Evolutionary conservation across 2,888 invertebrate genomes (phyloP).

Genomic region (Amiota communis): DNA sequence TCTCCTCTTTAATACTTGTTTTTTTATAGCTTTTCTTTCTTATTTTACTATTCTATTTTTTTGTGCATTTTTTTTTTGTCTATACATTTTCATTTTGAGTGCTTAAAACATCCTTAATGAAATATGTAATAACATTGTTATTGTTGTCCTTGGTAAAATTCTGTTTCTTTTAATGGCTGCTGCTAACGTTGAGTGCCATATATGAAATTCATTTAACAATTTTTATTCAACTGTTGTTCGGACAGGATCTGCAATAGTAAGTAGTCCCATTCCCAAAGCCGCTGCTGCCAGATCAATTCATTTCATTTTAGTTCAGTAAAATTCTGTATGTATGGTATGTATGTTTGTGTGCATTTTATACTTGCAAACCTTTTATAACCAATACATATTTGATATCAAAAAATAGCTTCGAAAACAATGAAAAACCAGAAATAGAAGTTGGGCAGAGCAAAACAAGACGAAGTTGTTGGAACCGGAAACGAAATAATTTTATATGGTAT

Average conservation of each 20-base stretch:
- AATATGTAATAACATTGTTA: conserved; percentile 24
- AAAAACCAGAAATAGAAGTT: no score
- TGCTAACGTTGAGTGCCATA: conserved; percentile 1
- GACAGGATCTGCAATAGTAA: background rate
- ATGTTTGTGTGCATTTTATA: background rate
- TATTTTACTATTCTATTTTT: background rate
- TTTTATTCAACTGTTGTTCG: background rate
- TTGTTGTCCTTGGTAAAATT: background rate
- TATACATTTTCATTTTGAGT: background rate
- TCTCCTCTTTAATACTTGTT: background rate
- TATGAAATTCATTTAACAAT: conserved; percentile 2
- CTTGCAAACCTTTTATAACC: conserved; percentile 6
- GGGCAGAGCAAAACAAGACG: no score
- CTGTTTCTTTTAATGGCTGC: background rate
- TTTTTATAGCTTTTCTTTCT: conserved; percentile 6
- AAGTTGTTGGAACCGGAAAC: conserved; percentile 13
- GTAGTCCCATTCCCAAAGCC: background rate
- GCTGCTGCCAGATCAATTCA: background rate
- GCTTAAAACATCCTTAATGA: conserved; percentile 26
- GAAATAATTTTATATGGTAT: conserved; percentile 7
- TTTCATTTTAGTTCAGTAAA: no score
- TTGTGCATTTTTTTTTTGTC: background rate
- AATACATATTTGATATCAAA: conserved; percentile 16
- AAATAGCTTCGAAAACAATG: background rate
- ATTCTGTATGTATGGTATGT: no score